These are phyloP conservation scores for Zapornia atra DNA, from an alignment of 2,113 vertebrate genomes.

Conservation along the genomic window DNA sequence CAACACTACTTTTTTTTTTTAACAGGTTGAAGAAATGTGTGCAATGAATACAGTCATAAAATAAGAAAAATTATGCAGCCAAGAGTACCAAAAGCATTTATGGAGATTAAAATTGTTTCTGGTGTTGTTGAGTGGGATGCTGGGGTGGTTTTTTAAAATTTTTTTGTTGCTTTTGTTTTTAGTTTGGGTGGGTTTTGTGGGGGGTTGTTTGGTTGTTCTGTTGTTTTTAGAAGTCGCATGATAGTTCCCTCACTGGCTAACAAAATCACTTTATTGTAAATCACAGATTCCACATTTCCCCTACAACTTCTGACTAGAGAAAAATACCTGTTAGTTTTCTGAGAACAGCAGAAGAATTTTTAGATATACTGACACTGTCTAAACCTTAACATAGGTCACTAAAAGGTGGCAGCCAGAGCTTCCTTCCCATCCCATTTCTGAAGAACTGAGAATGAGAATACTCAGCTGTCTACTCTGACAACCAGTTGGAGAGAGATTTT, in stretches of 20 bases:
- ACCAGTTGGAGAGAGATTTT: not conserved
- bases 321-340: not conserved
- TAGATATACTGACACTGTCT: not conserved
- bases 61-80: constrained; percentile 40
- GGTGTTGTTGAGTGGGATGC: no score
- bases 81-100: constrained; percentile 35
- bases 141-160: no score
- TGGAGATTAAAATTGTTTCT: not conserved
- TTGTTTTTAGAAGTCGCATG: not conserved
- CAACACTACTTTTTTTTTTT: not conserved
- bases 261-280: not conserved
- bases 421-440: not conserved
- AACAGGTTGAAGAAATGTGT: constrained; percentile 20
- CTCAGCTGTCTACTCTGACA: not conserved
- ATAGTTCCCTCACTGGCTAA: not conserved
- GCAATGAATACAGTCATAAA: constrained; percentile 43
- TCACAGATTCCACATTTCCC: not conserved
- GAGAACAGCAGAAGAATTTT: not conserved
- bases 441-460: not conserved
- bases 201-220: no score
- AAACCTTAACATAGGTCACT: not conserved
- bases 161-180: no score
- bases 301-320: not conserved
- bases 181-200: no score
- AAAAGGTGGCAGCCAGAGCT: not conserved